Percentiles rank a stretch among this genome's conserved stretches.
phyloP scores from a whole-genome alignment of 2,888 invertebrate species.

The Dendrolimus pini region DNA sequence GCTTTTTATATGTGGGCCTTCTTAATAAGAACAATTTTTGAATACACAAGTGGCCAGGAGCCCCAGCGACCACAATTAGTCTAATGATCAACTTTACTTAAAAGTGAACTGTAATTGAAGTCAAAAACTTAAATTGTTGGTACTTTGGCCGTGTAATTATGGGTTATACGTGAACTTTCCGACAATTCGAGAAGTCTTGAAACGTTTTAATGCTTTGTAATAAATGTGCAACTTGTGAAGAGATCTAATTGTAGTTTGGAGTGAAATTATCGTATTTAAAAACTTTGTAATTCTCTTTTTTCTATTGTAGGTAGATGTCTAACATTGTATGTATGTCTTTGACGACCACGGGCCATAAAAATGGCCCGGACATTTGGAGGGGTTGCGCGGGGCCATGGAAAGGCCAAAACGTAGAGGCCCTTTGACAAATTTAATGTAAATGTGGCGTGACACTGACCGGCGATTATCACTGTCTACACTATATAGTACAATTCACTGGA shows the following conservation, averaged over 20 bases:
- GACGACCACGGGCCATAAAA: too few relatives aligned
- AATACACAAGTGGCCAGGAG: background rate
- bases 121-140: constrained; percentile 39
- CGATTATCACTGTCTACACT: too few relatives aligned
- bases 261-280: background rate
- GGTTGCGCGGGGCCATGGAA: too few relatives aligned
- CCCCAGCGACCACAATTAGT: constrained; percentile 1
- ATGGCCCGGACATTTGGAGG: too few relatives aligned
- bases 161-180: constrained; percentile 18
- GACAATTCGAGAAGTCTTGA: constrained; percentile 11
- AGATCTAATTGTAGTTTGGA: background rate
- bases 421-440: too few relatives aligned
- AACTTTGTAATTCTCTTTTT: background rate
- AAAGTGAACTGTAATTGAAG: constrained; percentile 32
- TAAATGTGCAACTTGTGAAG: background rate
- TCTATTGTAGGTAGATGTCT: too few relatives aligned
- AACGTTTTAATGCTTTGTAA: constrained; percentile 5
- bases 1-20: too few relatives aligned
- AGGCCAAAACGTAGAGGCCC: too few relatives aligned
- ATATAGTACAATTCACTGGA: too few relatives aligned
- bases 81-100: constrained; percentile 20
- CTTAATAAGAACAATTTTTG: background rate
- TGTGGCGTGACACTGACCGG: too few relatives aligned
- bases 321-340: too few relatives aligned
- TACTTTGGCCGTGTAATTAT: constrained; percentile 25